A percentile compares a stretch with the other conserved stretches of the same genome.
Conservation (phyloP, 2,797 vertebrate species). For the Pelobates cultripes region DNA sequence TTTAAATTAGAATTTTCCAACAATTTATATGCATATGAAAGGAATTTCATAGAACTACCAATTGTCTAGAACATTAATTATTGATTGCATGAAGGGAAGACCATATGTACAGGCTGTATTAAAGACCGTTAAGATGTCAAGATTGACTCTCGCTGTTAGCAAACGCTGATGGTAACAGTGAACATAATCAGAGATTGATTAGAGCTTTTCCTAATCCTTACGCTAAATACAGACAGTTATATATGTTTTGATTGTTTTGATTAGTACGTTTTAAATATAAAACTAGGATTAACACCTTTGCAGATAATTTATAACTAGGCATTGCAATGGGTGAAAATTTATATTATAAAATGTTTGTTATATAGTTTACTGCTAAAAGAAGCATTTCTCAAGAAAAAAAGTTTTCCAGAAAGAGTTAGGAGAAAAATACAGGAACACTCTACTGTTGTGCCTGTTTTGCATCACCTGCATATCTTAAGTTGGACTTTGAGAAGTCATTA, state of each 20-base stretch:
- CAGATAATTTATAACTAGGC: background rate
- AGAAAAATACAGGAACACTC: too few species aligned
- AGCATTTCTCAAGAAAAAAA: too few species aligned
- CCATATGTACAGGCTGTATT: background rate
- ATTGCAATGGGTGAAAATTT: too few species aligned
- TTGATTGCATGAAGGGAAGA: constrained; percentile 3
- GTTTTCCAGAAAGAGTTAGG: too few species aligned
- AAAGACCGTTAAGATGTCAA: constrained; percentile 1
- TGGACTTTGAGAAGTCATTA: too few species aligned
- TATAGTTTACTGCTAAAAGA: too few species aligned
- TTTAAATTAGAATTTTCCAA: constrained; percentile 6
- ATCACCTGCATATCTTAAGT: too few species aligned
- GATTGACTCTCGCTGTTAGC: background rate
- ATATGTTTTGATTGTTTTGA: background rate
- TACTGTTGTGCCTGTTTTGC: too few species aligned
- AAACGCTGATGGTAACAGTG: background rate
- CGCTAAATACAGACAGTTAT: background rate
- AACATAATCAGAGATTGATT: constrained; percentile 14
- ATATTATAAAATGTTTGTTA: too few species aligned
- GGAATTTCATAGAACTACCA: constrained; percentile 10
- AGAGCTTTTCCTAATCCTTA: background rate
- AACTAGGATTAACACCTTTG: background rate
- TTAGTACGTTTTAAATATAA: background rate
- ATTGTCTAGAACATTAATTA: constrained; percentile 27
- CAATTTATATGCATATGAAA: constrained; percentile 12